These are phyloP conservation scores for Hermodice carunculata DNA, from an alignment of 2,888 invertebrate species.

Conservation along the genomic window DNA sequence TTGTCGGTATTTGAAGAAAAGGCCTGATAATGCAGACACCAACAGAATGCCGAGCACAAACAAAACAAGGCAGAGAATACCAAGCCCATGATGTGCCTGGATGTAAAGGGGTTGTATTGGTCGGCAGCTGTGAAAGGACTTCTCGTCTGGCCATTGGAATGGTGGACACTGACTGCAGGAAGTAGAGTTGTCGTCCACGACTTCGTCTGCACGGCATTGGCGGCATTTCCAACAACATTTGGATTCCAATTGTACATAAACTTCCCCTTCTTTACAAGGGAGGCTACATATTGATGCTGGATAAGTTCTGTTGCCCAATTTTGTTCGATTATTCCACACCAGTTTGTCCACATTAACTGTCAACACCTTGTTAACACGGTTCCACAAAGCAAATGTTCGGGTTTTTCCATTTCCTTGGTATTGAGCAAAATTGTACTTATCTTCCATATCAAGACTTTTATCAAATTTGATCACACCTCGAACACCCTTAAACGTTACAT, in stretches of 20 bases:
- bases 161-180: constrained; percentile 38
- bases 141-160: constrained; percentile 41
- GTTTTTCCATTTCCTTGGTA: no score
- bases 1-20: constrained; percentile 37
- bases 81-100: no score
- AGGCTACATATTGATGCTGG: constrained; percentile 41
- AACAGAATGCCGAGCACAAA: constrained; percentile 24
- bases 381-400: no score
- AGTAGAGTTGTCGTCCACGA: constrained; percentile 20
- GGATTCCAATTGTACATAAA: constrained; percentile 35
- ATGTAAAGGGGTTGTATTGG: constrained; percentile 13
- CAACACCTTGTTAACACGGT: no score
- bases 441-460: neutral
- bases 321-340: no score
- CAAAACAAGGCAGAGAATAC: constrained; percentile 12
- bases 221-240: constrained; percentile 51
- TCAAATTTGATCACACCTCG: neutral
- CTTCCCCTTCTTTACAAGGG: constrained; percentile 41
- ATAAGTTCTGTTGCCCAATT: no score
- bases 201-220: constrained; percentile 44
- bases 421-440: no score
- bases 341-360: no score
- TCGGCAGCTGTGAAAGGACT: constrained; percentile 1
- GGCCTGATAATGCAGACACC: constrained; percentile 8
- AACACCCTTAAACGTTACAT: neutral